phyloP scores from a whole-genome alignment of 1,140 invertebrate species.

The Pentalonia nigronervosa region DNA sequence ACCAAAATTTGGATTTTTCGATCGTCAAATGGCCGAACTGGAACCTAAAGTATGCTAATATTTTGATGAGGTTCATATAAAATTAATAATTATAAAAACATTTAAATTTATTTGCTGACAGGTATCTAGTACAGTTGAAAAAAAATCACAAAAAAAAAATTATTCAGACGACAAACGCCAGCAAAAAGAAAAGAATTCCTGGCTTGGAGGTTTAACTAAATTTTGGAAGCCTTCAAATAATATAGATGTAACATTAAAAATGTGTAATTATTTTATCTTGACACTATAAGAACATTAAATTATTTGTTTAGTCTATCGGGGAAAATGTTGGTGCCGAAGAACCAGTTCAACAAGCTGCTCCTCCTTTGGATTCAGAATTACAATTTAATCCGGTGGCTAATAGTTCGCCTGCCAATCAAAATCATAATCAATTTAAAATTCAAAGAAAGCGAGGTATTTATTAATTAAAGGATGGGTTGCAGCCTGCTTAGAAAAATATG shows the following conservation, averaged over 20 bases:
- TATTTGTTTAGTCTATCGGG: background rate
- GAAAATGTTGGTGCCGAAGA: constrained; percentile 30
- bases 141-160: constrained; percentile 28
- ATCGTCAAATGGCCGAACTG: constrained; percentile 52
- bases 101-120: background rate
- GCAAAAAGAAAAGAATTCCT: constrained; percentile 53
- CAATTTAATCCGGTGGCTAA: constrained; percentile 52
- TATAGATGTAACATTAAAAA: constrained; percentile 3
- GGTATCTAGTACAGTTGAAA: background rate
- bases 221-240: constrained; percentile 55
- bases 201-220: constrained; percentile 49
- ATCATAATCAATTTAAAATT: constrained; percentile 54
- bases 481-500: background rate
- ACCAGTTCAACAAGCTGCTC: constrained; percentile 28
- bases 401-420: constrained; percentile 51
- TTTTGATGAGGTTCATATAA: background rate
- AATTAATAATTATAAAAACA: background rate
- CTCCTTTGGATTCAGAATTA: constrained; percentile 51
- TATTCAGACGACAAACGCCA: background rate
- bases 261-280: background rate
- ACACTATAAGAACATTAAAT: background rate
- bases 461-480: background rate
- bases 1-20: constrained; percentile 53
- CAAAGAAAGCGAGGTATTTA: constrained; percentile 46
- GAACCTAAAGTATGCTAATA: constrained; percentile 36